Conservation (phyloP, 2,888 invertebrate genomes). For the Drymonia ruficornis region DNA sequence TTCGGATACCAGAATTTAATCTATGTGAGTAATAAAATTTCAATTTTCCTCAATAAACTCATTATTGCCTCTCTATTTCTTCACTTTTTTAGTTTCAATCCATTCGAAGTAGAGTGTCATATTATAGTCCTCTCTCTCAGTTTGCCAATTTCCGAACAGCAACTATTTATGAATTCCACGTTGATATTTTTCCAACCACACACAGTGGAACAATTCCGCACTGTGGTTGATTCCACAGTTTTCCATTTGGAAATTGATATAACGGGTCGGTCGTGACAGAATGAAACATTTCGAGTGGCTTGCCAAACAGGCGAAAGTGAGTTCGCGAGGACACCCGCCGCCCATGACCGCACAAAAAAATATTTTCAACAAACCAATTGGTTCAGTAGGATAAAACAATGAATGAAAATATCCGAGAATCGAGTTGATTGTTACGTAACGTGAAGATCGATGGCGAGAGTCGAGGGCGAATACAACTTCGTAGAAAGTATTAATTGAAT, state of each 20-base stretch:
- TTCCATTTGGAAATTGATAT: constrained; percentile 43
- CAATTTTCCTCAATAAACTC: too few species aligned
- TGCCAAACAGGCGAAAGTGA: constrained; percentile 65
- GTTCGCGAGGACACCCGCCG: constrained; percentile 56
- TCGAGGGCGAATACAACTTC: constrained; percentile 11
- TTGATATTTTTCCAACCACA: constrained; percentile 26
- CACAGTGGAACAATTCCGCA: constrained; percentile 23
- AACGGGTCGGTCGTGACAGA: constrained; percentile 45
- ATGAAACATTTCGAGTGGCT: constrained; percentile 49
- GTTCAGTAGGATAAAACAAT: constrained; percentile 26
- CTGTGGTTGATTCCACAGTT: constrained; percentile 36
- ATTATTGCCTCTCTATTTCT: too few species aligned
- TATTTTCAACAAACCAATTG: constrained; percentile 33
- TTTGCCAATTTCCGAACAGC: neutral
- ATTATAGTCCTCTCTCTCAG: neutral
- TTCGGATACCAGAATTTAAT: too few species aligned
- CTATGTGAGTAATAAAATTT: too few species aligned
- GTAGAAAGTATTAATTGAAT: constrained; percentile 25
- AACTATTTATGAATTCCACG: constrained; percentile 12
- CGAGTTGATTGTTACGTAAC: constrained; percentile 27
- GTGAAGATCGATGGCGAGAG: constrained; percentile 17
- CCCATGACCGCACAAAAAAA: constrained; percentile 52
- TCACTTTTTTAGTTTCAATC: too few species aligned
- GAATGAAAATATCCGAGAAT: constrained; percentile 25
- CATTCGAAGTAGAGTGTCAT: neutral